Conservation (phyloP, 2,797 vertebrate species). For the Sarcophilus harrisii region DNA sequence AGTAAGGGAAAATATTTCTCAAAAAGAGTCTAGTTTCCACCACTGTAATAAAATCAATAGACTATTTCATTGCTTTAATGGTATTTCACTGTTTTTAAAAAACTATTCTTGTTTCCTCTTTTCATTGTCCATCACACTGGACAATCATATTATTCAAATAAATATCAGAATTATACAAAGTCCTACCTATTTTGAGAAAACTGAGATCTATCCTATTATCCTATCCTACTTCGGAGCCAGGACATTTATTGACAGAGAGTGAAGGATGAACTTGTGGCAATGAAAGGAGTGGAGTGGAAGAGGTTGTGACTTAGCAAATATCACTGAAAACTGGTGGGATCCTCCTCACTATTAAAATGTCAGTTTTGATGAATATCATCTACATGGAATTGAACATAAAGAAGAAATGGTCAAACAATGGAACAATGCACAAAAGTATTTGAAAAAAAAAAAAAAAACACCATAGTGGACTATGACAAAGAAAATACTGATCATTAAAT, state of each 20-base stretch:
- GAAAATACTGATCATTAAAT: neutral
- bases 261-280: neutral
- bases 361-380: neutral
- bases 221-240: no score
- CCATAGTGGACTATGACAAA: neutral
- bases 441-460: neutral
- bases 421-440: neutral
- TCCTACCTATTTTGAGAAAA: conserved; percentile 26
- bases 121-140: conserved; percentile 29
- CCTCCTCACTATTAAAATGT: conserved; percentile 1
- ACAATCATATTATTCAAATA: conserved; percentile 4
- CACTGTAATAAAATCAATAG: conserved; percentile 36
- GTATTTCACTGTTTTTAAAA: conserved; percentile 45
- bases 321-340: neutral
- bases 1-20: conserved; percentile 28
- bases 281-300: neutral
- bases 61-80: neutral
- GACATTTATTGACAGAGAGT: neutral
- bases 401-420: neutral
- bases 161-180: neutral
- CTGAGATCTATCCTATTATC: neutral
- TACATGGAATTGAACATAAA: neutral
- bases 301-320: neutral
- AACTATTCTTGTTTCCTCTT: conserved; percentile 42
- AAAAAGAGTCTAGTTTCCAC: conserved; percentile 31